These are phyloP conservation scores for Anseranas semipalmata DNA, from an alignment of 2,113 vertebrate species.

Conservation along the genomic window DNA sequence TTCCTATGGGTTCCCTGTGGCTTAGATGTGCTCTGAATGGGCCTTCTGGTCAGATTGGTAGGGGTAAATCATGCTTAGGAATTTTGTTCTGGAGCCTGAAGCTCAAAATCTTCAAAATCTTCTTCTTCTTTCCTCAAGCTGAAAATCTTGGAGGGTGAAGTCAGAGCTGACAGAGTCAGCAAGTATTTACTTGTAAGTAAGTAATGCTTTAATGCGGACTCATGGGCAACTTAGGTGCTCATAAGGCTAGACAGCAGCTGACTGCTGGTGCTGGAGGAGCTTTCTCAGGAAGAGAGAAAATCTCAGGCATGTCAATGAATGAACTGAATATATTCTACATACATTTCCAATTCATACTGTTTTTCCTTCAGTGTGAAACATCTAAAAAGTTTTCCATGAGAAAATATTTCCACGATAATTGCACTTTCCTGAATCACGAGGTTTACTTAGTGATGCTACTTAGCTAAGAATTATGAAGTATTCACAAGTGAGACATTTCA, in stretches of 20 bases:
- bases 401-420: background rate
- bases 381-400: background rate
- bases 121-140: too few relatives aligned
- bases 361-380: background rate
- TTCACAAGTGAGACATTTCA: background rate
- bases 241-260: background rate
- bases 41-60: background rate
- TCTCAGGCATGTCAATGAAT: background rate
- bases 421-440: background rate
- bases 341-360: background rate
- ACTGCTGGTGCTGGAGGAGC: background rate
- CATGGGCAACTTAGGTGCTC: fast-evolving
- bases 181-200: background rate
- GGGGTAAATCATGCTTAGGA: fast-evolving
- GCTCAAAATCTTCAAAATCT: too few relatives aligned
- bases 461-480: background rate
- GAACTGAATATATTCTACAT: background rate
- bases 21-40: background rate
- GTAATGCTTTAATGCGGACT: background rate
- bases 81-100: background rate
- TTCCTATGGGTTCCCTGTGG: background rate
- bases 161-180: background rate
- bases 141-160: background rate
- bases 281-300: background rate
- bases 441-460: background rate